Evolutionary conservation across 2,113 vertebrate species (phyloP), one percentile per base, ranked within the genome.

Genomic region (Fulmarus glacialis): DNA sequence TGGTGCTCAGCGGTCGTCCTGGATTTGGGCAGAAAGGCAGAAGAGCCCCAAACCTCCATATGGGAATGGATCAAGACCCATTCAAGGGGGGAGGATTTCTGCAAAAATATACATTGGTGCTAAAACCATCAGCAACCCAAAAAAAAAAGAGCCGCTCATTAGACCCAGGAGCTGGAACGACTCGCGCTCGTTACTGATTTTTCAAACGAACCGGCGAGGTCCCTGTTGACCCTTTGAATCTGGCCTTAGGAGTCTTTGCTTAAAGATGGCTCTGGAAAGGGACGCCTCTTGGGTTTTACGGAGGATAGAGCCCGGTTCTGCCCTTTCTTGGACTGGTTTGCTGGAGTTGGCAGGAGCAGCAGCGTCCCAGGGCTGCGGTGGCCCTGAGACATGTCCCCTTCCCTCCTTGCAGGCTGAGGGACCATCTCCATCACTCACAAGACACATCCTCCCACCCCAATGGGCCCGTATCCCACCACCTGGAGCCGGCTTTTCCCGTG

Each of bases 401-500:
- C 45, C 24, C 36, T 53, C 68, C 29, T 18, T 12, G 11, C 45
- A 60, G 60, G 23, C 30, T n/a, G n/a, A 73, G 30, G 30, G 9
- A 68, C 29, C 15, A 0, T 34, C 47, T 19, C 68, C 53, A 24
- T 21, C 14, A 0, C 43, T 8, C 24, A 23, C 34, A 22, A 67
- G 40, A 40, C 23, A 3, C 32, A 13, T 40, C 43, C 26, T 30
- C 47, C 68, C 47, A n/a, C 52, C 38, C 50, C 67, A 12, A 6
- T 1, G 19, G n/a, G 8, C 11, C 56, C 3, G 0, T 16, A 43
- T 50, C 27, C 63, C 66, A 38, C 60, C 53, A 24, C 3, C 34
- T 3, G 1, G 34, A 53, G 27, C 8, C 0, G 1, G 17, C 6
- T 67, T 11, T 6, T 32, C 60, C 53, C 8, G 0, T 15, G 21